Base-by-base conservation (phyloP, 1,140 invertebrate genomes). In the Riptortus pedestris region DNA sequence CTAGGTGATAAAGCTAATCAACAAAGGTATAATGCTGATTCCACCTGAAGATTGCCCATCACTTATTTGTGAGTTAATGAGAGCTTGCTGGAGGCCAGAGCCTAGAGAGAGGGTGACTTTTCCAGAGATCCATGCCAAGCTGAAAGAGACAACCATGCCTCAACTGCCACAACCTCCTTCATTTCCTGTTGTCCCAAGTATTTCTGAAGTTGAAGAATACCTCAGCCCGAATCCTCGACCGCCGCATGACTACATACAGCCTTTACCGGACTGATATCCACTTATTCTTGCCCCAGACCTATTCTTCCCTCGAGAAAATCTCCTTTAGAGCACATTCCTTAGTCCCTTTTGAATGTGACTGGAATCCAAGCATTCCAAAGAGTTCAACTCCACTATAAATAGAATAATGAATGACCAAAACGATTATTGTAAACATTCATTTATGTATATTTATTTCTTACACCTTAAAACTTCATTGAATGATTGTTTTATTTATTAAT, bases 21-120 rank as follows among this genome's bases (percentile, higher is more conserved):
- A 90, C 11, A 85, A 91, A 69, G 88, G 89, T 0, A 89, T 90
- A 62, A 82, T 90, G 69, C 75, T 95, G n/a, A 85, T 86, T 16
- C 84, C 88, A 9, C 89, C 90, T 0, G 85, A 88, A 64, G 67
- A 88, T 66, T 91, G 88, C 71, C 90, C 91, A 0, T 75, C 81
- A 0, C 79, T 85, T 24, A 82, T 93, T 2, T 85, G 83, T 65
- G 83, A 90, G 67, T 73, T 94, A 65, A 94, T 94, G 90, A 78
- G 82, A 3, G 81, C 83, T 1, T 93, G 91, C 69, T 95, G 91
- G 91, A 87, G 87, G 72, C 83, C 82, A 0, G 88, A 94, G 67
- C 85, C 90, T 0, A 80, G 81, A 47, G 86, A 93, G 69, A 79
- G 92, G 26, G 80, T 87, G 20, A 81, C 76, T 1, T 93, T 93